Conservation (phyloP, 1,140 invertebrate species). For the Nasonia vitripennis region DNA sequence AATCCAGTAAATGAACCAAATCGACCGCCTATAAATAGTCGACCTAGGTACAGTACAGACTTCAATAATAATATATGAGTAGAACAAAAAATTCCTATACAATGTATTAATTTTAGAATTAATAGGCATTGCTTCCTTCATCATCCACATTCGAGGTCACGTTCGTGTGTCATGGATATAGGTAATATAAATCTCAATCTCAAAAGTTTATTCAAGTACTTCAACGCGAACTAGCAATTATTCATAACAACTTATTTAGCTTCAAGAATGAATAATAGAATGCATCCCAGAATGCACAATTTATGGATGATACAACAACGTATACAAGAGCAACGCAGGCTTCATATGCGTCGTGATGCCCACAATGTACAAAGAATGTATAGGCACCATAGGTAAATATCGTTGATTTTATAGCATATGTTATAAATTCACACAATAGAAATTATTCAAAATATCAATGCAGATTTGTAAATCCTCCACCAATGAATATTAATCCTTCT, state of each 20-base stretch:
- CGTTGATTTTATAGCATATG: background rate
- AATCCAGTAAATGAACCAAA: slow-evolving; percentile 50
- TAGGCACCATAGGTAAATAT: slow-evolving; percentile 16
- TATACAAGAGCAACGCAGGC: slow-evolving; percentile 81
- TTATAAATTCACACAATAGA: too few species aligned
- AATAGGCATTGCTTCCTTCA: slow-evolving; percentile 60
- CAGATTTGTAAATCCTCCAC: slow-evolving; percentile 58
- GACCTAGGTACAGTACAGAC: slow-evolving; percentile 43
- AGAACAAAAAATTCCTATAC: slow-evolving; percentile 11
- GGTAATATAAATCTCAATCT: slow-evolving; percentile 23
- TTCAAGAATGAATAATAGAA: slow-evolving; percentile 70
- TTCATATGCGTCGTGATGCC: slow-evolving; percentile 40
- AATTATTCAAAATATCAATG: slow-evolving; percentile 43
- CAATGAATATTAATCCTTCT: background rate
- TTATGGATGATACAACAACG: slow-evolving; percentile 85
- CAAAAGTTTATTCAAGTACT: background rate
- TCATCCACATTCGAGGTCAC: slow-evolving; percentile 57
- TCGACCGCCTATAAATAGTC: slow-evolving; percentile 31
- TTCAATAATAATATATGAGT: slow-evolving; percentile 29
- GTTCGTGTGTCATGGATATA: slow-evolving; percentile 17
- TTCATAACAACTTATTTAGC: slow-evolving; percentile 28
- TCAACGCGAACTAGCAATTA: background rate
- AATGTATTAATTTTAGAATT: slow-evolving; percentile 52
- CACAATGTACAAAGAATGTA: slow-evolving; percentile 30
- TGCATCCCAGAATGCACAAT: slow-evolving; percentile 84